Base-by-base conservation (phyloP, 2,888 invertebrate genomes). In the Heliconius ethilla region DNA sequence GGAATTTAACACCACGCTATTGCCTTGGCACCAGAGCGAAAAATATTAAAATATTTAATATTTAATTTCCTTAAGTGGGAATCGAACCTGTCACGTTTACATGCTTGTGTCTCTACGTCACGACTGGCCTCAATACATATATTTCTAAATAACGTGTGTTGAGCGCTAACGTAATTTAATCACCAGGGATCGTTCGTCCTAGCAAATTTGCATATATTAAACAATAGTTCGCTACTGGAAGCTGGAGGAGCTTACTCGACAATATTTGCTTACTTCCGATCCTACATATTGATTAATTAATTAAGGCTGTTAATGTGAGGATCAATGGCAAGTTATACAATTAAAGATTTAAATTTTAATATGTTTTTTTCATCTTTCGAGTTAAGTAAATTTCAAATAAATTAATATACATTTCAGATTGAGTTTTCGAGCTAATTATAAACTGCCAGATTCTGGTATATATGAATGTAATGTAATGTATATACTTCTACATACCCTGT, bases 201-300 rank as follows among this genome's bases (percentile, higher is more conserved):
- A 15, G 4, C 73, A 67, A 40, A 73, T 77, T n/a, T 73, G 59
- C 77, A 73, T 77, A 72, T 40, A 77, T 67, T 67, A 67, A 37
- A 59, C 73, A 77, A 67, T 40, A 67, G 70, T 66, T 77, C 27
- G 59, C 63, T 22, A 72, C 55, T 51, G 37, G 18, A 69, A 45
- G 40, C 40, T 3, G 67, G 6, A 67, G 67, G 40, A 67, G n/a
- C 40, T 45, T 45, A 25, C 69, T 3, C 3, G 15, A 45, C 25
- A 69, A 40, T 69, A 69, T 69, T 40, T 69, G 4, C 40, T 69
- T 69, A 69, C 40, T 40, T 69, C 69, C 13, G 13, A 45, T 69
- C 18, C 25, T 40, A 37, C 25, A 40, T 40, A 67, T 67, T 67
- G 15, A 40, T 69, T 69, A 45, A 69, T 69, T 45, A 69, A 69